A percentile compares a stretch with the other conserved stretches of the same genome.
phyloP scores from a whole-genome alignment of 2,888 invertebrate genomes.

The Acronicta leporina region DNA sequence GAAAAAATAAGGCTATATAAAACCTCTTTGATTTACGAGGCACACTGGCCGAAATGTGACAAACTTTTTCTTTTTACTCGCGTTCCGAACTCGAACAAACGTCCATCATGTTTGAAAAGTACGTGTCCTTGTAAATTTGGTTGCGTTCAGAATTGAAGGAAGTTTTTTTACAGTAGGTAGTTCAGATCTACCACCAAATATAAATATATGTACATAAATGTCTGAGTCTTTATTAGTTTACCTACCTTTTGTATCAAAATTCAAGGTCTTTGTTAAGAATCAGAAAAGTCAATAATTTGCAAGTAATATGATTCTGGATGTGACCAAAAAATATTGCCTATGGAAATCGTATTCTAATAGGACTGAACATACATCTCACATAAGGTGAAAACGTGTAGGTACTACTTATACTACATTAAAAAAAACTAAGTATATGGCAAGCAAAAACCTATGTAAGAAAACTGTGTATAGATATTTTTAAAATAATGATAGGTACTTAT shows the following conservation, averaged over 20 bases:
- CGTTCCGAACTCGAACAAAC: conserved; percentile 65
- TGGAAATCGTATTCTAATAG: background rate
- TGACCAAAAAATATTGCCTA: background rate
- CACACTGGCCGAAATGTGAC: conserved; percentile 65
- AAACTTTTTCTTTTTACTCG: conserved; percentile 62
- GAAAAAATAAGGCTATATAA: conserved; percentile 64
- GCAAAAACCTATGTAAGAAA: too few relatives aligned
- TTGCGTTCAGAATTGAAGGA: conserved; percentile 41
- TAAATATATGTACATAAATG: too few relatives aligned
- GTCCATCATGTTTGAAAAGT: conserved; percentile 71
- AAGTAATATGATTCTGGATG: conserved; percentile 8
- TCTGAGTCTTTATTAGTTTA: conserved; percentile 49
- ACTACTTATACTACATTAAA: too few relatives aligned
- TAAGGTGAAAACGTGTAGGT: too few relatives aligned
- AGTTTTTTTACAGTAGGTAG: too few relatives aligned
- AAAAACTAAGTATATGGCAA: too few relatives aligned
- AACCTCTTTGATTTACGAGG: conserved; percentile 64
- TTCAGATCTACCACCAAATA: too few relatives aligned
- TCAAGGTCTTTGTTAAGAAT: conserved; percentile 47
- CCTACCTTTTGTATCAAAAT: conserved; percentile 36
- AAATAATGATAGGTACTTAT: too few relatives aligned
- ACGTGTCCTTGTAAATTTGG: conserved; percentile 56
- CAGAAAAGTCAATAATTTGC: conserved; percentile 23
- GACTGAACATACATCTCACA: background rate
- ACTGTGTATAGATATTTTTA: too few relatives aligned